Evolutionary conservation across 2,888 invertebrate species (phyloP).

Genomic region (Monopis laevigella): DNA sequence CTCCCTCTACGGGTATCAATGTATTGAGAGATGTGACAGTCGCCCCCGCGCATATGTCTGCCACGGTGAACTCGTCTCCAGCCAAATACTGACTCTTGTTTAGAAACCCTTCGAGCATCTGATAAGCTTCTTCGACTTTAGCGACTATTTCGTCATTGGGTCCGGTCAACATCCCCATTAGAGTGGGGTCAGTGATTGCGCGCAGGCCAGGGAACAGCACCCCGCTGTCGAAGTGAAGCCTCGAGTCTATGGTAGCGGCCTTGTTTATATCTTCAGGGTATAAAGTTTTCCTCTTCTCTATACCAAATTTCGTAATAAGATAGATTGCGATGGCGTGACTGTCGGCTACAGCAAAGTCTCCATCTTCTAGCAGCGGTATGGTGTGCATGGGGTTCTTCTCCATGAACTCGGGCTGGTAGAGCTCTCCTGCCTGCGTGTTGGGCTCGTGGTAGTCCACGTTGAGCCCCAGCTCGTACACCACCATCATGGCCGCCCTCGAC

Average conservation of each 20-base stretch:
- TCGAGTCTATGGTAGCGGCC: slow-evolving; percentile 29
- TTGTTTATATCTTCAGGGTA: slow-evolving; percentile 29
- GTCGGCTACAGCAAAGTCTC: slow-evolving; percentile 29
- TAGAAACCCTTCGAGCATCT: slow-evolving; percentile 30
- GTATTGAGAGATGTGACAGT: slow-evolving; percentile 25
- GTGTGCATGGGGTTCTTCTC: slow-evolving; percentile 32
- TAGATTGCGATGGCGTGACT: slow-evolving; percentile 29
- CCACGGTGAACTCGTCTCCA: slow-evolving; percentile 27
- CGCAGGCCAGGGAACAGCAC: slow-evolving; percentile 23
- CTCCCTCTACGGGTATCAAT: slow-evolving; percentile 24
- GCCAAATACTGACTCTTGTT: slow-evolving; percentile 26
- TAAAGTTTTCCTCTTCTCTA: slow-evolving; percentile 24
- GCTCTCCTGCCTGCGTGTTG: slow-evolving; percentile 22
- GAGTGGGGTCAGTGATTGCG: slow-evolving; percentile 12
- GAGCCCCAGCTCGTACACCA: slow-evolving; percentile 26
- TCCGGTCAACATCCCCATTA: slow-evolving; percentile 18
- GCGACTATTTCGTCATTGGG: slow-evolving; percentile 21
- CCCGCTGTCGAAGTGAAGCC: slow-evolving; percentile 28
- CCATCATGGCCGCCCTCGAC: slow-evolving; percentile 28
- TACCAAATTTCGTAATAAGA: slow-evolving; percentile 33
- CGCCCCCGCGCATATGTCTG: slow-evolving; percentile 30
- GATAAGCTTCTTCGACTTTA: slow-evolving; percentile 26
- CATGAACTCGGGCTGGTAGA: slow-evolving; percentile 26
- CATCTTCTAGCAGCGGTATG: slow-evolving; percentile 33
- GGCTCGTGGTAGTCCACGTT: slow-evolving; percentile 24